Evolutionary conservation across 2,797 vertebrate species (phyloP).

Genomic region (Petrocephalus sullivani): DNA sequence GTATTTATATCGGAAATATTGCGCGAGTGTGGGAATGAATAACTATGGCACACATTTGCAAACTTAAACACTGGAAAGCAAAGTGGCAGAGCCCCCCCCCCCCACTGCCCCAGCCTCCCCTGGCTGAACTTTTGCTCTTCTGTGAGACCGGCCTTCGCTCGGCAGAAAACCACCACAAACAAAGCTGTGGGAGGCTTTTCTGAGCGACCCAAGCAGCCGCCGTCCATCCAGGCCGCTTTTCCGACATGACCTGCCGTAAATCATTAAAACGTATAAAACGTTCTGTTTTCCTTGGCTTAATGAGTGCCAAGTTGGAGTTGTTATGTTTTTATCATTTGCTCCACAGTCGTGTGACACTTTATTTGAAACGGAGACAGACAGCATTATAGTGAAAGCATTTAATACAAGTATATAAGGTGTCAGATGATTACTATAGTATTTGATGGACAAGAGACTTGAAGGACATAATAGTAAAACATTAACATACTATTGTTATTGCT

Average conservation of each 20-base stretch:
- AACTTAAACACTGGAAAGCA: slow-evolving; percentile 33
- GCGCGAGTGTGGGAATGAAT: slow-evolving; percentile 13
- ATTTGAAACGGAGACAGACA: neutral
- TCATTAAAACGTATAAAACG: neutral
- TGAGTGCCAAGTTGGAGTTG: neutral
- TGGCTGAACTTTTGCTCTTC: slow-evolving; percentile 56
- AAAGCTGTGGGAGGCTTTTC: slow-evolving; percentile 47
- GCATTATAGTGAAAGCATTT: neutral
- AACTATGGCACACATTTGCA: slow-evolving; percentile 4
- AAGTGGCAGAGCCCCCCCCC: neutral
- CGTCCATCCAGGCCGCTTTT: slow-evolving; percentile 51
- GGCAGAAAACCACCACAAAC: slow-evolving; percentile 51
- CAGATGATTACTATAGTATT: neutral
- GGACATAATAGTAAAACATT: neutral
- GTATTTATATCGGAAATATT: slow-evolving; percentile 26
- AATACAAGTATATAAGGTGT: neutral
- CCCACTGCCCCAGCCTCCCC: neutral
- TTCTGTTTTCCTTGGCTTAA: neutral
- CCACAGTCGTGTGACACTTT: neutral
- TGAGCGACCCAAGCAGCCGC: slow-evolving; percentile 61
- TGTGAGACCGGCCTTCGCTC: slow-evolving; percentile 30
- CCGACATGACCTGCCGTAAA: neutral
- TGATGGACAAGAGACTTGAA: neutral
- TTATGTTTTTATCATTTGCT: neutral
- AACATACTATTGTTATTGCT: neutral